These are phyloP conservation scores for Drosophila nigrodunni DNA, from an alignment of 1,140 invertebrate genomes.

Conservation along the genomic window DNA sequence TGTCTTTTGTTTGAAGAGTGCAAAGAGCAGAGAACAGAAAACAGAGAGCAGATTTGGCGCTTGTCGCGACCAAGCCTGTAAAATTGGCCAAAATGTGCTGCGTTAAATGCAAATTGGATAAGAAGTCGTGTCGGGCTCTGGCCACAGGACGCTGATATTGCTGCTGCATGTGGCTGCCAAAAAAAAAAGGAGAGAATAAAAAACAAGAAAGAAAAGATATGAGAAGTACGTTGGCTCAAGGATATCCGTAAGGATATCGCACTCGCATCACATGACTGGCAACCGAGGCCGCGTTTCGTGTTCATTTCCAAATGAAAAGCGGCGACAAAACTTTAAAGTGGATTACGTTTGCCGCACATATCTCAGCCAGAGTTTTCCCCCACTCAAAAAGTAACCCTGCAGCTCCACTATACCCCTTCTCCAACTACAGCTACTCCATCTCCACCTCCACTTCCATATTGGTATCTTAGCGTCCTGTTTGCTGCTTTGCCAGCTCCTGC, in stretches of 20 bases:
- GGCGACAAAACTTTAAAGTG: constrained; percentile 81
- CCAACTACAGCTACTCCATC: neutral
- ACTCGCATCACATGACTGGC: constrained; percentile 53
- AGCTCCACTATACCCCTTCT: neutral
- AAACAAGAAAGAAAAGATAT: constrained; percentile 3
- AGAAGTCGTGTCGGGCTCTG: constrained; percentile 62
- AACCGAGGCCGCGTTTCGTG: constrained; percentile 53
- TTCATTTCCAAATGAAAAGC: constrained; percentile 65
- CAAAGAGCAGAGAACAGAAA: constrained; percentile 19
- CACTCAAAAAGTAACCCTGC: neutral
- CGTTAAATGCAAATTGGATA: constrained; percentile 83
- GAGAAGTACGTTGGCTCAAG: constrained; percentile 38
- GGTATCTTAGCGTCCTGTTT: constrained; percentile 20
- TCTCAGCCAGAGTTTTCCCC: constrained; percentile 7
- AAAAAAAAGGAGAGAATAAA: constrained; percentile 30
- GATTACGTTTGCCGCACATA: constrained; percentile 73
- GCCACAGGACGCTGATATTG: constrained; percentile 26
- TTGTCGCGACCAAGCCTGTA: constrained; percentile 22
- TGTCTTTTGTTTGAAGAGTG: neutral
- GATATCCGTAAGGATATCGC: constrained; percentile 74
- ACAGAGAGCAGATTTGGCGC: constrained; percentile 30
- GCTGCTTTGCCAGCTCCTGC: constrained; percentile 55
- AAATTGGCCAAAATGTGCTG: constrained; percentile 67
- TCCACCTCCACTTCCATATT: neutral
- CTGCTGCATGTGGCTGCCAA: constrained; percentile 59